Evolutionary conservation across 2,888 invertebrate genomes (phyloP).

Genomic region (Polydesmus complanatus): DNA sequence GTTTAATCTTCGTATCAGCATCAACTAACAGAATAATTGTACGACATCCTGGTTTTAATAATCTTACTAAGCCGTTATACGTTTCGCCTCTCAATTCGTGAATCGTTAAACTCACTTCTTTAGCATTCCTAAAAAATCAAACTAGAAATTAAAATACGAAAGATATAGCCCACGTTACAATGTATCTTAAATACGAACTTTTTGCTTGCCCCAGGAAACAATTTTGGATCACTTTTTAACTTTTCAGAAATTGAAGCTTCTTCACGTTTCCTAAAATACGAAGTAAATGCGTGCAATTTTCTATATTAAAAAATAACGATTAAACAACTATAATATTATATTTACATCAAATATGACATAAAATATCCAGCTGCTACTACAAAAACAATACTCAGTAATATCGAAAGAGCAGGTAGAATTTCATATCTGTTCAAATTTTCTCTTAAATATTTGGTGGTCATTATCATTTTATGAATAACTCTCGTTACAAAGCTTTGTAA

Average conservation of each 20-base stretch:
- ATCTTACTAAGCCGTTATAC: constrained; percentile 81
- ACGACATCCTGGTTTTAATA: constrained; percentile 87
- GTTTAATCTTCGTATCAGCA: constrained; percentile 65
- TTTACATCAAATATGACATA: constrained; percentile 66
- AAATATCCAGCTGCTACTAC: constrained; percentile 66
- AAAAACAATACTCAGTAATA: constrained; percentile 60
- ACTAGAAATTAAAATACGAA: not conserved
- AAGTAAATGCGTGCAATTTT: not conserved
- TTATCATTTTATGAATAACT: constrained; percentile 48
- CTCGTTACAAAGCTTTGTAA: constrained; percentile 56
- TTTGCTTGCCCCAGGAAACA: constrained; percentile 10
- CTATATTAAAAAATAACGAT: not conserved
- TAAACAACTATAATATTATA: not conserved
- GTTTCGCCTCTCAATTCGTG: constrained; percentile 90
- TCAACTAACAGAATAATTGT: constrained; percentile 85
- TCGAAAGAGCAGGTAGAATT: constrained; percentile 60
- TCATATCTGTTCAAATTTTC: constrained; percentile 62
- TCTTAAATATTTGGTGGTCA: constrained; percentile 54
- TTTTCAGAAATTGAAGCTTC: constrained; percentile 36
- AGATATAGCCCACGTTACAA: no score
- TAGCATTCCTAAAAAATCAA: not conserved
- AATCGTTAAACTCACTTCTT: constrained; percentile 49
- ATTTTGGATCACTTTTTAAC: constrained; percentile 31
- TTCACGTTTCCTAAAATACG: constrained; percentile 40
- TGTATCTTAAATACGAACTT: no score